Conservation (phyloP, 2,888 invertebrate genomes). For the Parasteatoda lunata region DNA sequence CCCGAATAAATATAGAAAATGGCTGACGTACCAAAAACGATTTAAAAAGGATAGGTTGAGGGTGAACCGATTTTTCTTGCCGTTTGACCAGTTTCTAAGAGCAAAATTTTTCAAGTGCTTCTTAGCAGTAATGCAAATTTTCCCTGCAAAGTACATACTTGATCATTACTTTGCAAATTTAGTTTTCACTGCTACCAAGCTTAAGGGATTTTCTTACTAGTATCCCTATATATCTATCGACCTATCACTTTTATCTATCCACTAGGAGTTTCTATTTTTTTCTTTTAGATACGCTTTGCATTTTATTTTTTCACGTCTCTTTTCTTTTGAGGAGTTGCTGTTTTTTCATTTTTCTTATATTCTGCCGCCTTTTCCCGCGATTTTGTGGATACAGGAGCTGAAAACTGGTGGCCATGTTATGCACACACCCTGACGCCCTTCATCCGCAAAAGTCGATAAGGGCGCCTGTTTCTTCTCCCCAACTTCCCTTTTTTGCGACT, state of each 20-base stretch:
- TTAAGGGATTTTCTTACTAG: constrained; percentile 28
- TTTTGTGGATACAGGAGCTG: constrained; percentile 43
- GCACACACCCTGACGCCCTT: constrained; percentile 34
- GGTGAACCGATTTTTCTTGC: constrained; percentile 22
- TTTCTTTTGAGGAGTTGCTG: constrained; percentile 4
- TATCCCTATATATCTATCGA: constrained; percentile 28
- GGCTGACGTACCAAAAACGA: constrained; percentile 56
- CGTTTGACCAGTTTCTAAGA: constrained; percentile 21
- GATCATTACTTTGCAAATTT: constrained; percentile 65
- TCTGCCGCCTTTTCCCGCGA: constrained; percentile 23
- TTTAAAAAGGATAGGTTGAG: constrained; percentile 33
- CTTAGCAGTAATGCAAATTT: constrained; percentile 43
- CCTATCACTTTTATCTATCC: constrained; percentile 50
- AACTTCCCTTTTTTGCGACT: background rate
- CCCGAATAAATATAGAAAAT: constrained; percentile 45
- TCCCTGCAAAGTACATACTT: constrained; percentile 47
- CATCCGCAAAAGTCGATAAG: constrained; percentile 61
- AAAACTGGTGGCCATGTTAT: constrained; percentile 35
- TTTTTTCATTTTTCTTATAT: constrained; percentile 6
- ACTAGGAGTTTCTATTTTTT: constrained; percentile 35
- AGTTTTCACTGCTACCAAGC: constrained; percentile 51
- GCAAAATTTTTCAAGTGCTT: constrained; percentile 14
- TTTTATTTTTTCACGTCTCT: constrained; percentile 28
- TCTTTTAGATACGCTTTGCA: constrained; percentile 30
- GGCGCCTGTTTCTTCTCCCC: constrained; percentile 1